Evolutionary conservation across 2,113 vertebrate species (phyloP), one percentile per base, ranked within the genome.

Genomic region (Globicephala melas): DNA sequence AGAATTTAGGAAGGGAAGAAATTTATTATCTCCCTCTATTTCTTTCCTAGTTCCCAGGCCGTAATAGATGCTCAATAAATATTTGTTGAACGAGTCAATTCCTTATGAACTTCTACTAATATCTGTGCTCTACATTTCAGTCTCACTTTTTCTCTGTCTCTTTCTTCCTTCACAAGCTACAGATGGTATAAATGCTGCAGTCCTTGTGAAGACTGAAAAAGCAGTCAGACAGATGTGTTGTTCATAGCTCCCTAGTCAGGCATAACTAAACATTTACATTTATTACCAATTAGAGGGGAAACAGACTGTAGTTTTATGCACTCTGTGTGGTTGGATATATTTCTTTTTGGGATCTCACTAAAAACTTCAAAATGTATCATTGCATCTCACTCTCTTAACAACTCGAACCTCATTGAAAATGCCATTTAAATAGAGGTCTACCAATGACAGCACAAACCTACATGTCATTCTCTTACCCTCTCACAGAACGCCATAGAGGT

Each of bases 221-320:
- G 96, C 98, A 98, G 97, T 97, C 98, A 98, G 98, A 98, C 99
- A 99, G 99, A 99, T 99, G 98, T 98, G 98, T 95, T 98, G 98
- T 98, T 99, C 99, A 99, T 98, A 76, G 98, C 98, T 99, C 99
- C 98, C 98, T 94, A 99, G 98, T 98, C 98, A 98, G 98, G 98
- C 98, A 98, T 99, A 99, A 99, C 99, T 98, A 99, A 99, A 99
- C 99, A 99, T 99, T 99, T 99, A 99, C 98, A 99, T 99, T 99
- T 99, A 99, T 99, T 99, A 99, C 98, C 99, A 98, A 99, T 99
- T 99, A 99, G 98, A 98, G 95, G 98, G 98, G 98, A 98, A 98
- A 98, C 98, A 98, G 98, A 98, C 98, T 98, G 98, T 98, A 98
- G 98, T 98, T 99, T 99, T 99, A 99, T 98, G 98, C 95, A 98